Conservation (phyloP, 2,797 vertebrate genomes). For the Rallus crepitans region DNA sequence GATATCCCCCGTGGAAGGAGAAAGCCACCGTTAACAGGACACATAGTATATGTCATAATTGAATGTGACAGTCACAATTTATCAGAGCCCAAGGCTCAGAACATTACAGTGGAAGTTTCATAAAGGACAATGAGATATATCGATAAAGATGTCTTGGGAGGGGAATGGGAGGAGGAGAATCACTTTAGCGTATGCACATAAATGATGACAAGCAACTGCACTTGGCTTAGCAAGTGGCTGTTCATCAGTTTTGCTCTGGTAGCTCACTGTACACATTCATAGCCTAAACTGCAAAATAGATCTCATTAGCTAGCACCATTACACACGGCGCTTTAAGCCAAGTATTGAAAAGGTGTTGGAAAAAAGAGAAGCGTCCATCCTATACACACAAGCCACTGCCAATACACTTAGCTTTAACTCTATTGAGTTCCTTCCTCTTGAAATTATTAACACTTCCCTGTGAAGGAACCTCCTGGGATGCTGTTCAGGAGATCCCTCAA, state of each 20-base stretch:
- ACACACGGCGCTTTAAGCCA: neutral
- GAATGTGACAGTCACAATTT: constrained; percentile 31
- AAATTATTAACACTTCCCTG: neutral
- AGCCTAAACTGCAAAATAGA: neutral
- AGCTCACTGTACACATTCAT: neutral
- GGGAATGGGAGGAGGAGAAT: constrained; percentile 15
- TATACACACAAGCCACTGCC: neutral
- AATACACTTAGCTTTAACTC: neutral
- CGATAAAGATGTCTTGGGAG: constrained; percentile 13
- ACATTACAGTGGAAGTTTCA: neutral
- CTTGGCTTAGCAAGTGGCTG: neutral
- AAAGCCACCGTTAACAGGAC: constrained; percentile 18
- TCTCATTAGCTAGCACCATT: neutral
- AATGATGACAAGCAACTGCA: neutral
- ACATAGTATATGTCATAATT: neutral
- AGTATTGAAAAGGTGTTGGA: neutral
- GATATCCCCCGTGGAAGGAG: neutral
- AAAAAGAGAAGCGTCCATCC: neutral
- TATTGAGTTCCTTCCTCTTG: neutral
- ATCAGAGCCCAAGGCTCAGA: constrained; percentile 17
- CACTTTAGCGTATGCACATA: neutral
- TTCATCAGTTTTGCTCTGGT: constrained; percentile 32
- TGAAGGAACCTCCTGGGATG: neutral
- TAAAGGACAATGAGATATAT: constrained; percentile 10
- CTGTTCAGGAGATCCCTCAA: neutral